A percentile compares a stretch with the other conserved stretches of the same genome.
These are phyloP conservation scores for Cnemophilus loriae DNA, from an alignment of 2,113 vertebrate genomes.

Conservation along the genomic window DNA sequence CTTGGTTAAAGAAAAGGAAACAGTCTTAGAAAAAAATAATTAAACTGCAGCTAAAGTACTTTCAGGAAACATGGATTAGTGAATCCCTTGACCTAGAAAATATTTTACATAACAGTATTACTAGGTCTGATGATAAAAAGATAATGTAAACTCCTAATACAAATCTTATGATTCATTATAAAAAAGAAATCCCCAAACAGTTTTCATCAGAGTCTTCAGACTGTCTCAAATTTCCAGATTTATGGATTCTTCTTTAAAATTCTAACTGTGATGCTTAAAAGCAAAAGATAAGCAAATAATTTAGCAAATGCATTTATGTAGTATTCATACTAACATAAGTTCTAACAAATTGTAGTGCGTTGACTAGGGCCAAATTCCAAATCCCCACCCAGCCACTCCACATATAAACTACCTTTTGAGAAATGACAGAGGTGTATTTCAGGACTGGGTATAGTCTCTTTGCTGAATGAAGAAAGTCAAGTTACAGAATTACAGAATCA, in stretches of 20 bases:
- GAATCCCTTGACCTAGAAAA: background rate
- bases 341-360: too few species aligned
- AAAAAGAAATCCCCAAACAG: background rate
- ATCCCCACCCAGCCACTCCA: too few species aligned
- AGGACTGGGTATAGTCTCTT: too few species aligned
- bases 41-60: background rate
- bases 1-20: background rate
- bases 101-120: background rate
- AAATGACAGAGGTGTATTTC: too few species aligned
- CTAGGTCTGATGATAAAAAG: background rate
- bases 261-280: background rate
- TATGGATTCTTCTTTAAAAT: background rate
- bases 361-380: too few species aligned
- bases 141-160: background rate
- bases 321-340: background rate
- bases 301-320: background rate
- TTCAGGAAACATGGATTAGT: background rate
- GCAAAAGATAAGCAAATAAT: background rate
- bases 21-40: background rate
- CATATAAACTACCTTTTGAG: too few species aligned
- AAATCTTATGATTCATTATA: background rate
- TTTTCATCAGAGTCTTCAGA: background rate
- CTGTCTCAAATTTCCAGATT: background rate
- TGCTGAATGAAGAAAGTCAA: too few species aligned
- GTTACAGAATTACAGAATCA: too few species aligned